These are phyloP conservation scores for Boulengeromyrus knoepffleri DNA, from an alignment of 2,113 vertebrate species.

Conservation along the genomic window DNA sequence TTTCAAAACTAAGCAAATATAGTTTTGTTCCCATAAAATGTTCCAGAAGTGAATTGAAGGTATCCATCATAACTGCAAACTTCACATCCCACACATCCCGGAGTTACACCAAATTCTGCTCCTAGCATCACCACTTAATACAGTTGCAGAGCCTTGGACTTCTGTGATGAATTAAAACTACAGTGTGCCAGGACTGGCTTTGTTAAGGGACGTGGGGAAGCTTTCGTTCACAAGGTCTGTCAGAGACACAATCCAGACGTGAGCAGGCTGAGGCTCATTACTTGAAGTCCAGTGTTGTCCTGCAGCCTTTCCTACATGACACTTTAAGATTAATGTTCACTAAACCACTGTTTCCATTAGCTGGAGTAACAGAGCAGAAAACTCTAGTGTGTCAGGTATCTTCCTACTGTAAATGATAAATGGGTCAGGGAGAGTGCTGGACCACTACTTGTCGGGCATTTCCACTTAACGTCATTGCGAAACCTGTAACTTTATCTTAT, in stretches of 20 bases:
- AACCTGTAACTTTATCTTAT: conserved; percentile 6
- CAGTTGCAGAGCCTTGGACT: not conserved
- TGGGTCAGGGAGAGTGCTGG: conserved; percentile 40
- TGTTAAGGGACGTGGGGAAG: conserved; percentile 27
- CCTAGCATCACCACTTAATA: not conserved
- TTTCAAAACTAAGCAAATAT: not conserved
- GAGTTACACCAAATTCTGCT: not conserved
- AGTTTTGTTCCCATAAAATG: not conserved
- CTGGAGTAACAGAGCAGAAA: conserved; percentile 49
- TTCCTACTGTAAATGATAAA: conserved; percentile 62
- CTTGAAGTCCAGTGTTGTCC: conserved; percentile 44
- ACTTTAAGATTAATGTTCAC: conserved; percentile 50
- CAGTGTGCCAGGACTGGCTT: conserved; percentile 13
- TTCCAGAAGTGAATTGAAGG: not conserved
- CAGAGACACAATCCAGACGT: conserved; percentile 49
- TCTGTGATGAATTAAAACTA: conserved; percentile 7
- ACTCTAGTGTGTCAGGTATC: conserved; percentile 55
- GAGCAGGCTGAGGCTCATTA: conserved; percentile 45
- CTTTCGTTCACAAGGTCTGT: conserved; percentile 55
- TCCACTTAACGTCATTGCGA: conserved; percentile 27
- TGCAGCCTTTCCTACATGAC: conserved; percentile 50
- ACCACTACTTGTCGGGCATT: conserved; percentile 22
- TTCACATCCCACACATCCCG: not conserved
- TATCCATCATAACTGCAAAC: not conserved
- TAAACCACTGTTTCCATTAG: conserved; percentile 47